Conservation (phyloP, 1,140 invertebrate genomes). For the Camponotus pennsylvanicus region DNA sequence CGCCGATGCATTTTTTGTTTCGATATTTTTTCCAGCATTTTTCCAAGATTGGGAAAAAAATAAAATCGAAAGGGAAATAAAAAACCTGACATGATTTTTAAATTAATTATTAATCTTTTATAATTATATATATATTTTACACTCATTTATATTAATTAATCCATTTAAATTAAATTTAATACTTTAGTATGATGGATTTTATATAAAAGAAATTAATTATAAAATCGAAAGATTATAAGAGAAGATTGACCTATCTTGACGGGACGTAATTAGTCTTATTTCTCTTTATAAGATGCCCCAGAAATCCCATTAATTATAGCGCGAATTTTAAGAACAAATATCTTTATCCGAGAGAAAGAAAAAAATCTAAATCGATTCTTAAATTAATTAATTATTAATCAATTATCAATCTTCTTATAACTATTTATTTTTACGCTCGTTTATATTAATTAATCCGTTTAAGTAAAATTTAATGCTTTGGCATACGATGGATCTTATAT, state of each 20-base stretch:
- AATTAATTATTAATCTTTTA: conserved; percentile 3
- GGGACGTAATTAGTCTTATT: too few relatives aligned
- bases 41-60: background rate
- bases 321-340: too few relatives aligned
- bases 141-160: background rate
- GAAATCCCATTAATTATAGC: too few relatives aligned
- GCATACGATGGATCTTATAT: too few relatives aligned
- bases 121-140: background rate
- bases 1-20: background rate
- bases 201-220: background rate
- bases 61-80: background rate
- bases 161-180: conserved; percentile 7
- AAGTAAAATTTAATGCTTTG: conserved; percentile 1
- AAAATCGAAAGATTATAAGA: background rate
- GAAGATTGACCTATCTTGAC: too few relatives aligned
- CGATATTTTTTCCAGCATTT: background rate
- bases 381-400: background rate
- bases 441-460: background rate
- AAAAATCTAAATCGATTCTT: too few relatives aligned
- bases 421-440: background rate
- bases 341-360: too few relatives aligned
- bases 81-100: background rate
- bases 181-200: too few relatives aligned
- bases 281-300: too few relatives aligned
- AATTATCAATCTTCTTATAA: background rate